Percentiles rank a stretch among this genome's conserved stretches.
These are phyloP conservation scores for Prionace glauca DNA, from an alignment of 2,797 vertebrate genomes.

Conservation along the genomic window DNA sequence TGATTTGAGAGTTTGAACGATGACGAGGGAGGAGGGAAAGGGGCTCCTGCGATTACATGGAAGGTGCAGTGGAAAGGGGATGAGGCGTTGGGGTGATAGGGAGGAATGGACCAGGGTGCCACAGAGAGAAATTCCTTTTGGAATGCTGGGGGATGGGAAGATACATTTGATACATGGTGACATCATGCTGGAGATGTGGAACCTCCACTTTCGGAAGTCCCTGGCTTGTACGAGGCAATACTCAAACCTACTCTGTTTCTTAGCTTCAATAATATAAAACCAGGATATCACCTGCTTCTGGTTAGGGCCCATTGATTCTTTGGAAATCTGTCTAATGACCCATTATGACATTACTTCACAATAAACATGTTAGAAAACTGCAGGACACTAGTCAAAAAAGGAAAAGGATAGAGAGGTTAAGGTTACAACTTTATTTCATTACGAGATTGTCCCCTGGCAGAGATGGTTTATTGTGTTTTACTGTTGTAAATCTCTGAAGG, in stretches of 20 bases:
- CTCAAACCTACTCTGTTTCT: not conserved
- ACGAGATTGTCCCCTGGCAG: not conserved
- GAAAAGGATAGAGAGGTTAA: not conserved
- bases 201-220: too few species aligned
- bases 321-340: not conserved
- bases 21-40: too few species aligned
- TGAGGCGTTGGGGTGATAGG: too few species aligned
- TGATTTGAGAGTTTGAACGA: too few species aligned
- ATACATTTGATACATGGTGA: too few species aligned
- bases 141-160: too few species aligned
- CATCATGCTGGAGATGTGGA: too few species aligned
- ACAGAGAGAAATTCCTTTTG: too few species aligned
- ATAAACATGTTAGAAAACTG: not conserved
- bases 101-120: too few species aligned
- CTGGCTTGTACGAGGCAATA: not conserved
- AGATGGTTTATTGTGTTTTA: not conserved
- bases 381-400: not conserved
- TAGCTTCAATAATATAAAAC: not conserved
- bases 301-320: not conserved
- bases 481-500: not conserved
- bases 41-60: too few species aligned
- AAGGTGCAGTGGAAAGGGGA: too few species aligned
- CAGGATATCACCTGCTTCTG: not conserved
- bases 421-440: not conserved
- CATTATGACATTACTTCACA: not conserved